Base-by-base conservation (phyloP, 2,888 invertebrate genomes). In the Acleris emargana region DNA sequence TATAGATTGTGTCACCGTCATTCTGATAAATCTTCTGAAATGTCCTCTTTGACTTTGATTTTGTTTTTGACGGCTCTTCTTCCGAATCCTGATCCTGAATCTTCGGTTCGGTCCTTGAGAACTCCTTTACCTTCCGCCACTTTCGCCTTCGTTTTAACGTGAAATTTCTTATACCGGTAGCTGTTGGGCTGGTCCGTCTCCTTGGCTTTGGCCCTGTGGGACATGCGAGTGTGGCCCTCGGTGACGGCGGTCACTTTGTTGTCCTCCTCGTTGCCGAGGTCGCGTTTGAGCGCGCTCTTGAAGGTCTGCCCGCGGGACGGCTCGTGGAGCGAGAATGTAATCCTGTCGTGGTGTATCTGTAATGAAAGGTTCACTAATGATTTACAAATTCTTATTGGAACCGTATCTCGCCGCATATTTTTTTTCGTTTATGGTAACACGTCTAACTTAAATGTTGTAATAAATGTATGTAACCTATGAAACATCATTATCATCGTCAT, bases 311-410 rank as follows among this genome's bases (percentile, higher is more conserved):
- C 91, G 4, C 91, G 81, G 0, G 84, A 80, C 0, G 91, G 91
- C 70, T 91, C 91, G 73, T 91, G 90, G 2, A 91, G 74, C 0
- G 91, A 90, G 70, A 90, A 91, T 0, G 91, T 91, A 42, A 91
- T 91, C 64, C 91, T 79, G 68, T 91, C 91, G 72, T 89, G 91
- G 64, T 91, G 91, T 69, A 91, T 86, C 91, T 91, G 76, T 55
- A 28, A 32, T 38, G 25, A 51, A 13, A 45, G 16, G 13, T 6
- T 38, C 32, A 45, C 45, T 6, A 11, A 20, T 53, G 18, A 16
- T 38, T 5, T 7, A 25, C 16, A n/a, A 62, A 13, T 13, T 38
- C 13, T 13, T 32, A 38, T 13, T 38, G 38, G 3, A 38, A 38
- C 38, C 13, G 38, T 38, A 28, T 28, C 9, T 38, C 38, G 3